Evolutionary conservation across 2,888 invertebrate species (phyloP), one percentile per base, ranked within the genome.

Genomic region (Epinotia nisella): DNA sequence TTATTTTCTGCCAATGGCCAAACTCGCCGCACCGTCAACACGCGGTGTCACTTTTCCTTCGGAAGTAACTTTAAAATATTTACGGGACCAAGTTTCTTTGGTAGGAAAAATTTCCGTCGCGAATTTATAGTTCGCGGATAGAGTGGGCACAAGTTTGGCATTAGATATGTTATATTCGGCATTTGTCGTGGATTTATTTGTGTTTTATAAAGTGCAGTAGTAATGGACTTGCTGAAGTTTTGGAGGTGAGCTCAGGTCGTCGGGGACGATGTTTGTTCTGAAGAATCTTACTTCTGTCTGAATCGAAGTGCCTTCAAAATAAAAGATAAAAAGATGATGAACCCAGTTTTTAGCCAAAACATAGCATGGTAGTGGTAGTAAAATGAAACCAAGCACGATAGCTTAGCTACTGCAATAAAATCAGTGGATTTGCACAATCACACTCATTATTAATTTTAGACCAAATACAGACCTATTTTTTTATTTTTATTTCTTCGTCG

Each of bases 51-150:
- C 89, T 91, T 91, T 88, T 89, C 85, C 87, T 86, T 84, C 78
- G 81, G 83, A 88, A 90, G 86, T 90, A 87, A 90, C 91, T 93
- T 92, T 93, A 93, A 93, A 93, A 93, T 93, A 93, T 93, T 93
- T 93, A 92, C 91, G 92, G 90, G 86, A 83, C 75, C 77, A 88
- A 91, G 83, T 91, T 91, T 81, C 75, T 77, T 78, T 80, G 83
- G 81, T 83, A 85, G 86, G 86, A 90, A 89, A 89, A 89, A 87
- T 89, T 87, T 84, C 85, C 83, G 84, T 82, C 80, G 85, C 83
- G 82, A 89, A 90, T 91, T 88, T 89, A 90, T 89, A 90, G 90
- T 90, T 89, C 39, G 79, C 80, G 78, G 85, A 88, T 88, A 81
- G 86, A 86, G 82, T 64, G 51, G 35, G 81, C 82, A 82, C 84